Evolutionary conservation across 2,797 vertebrate genomes (phyloP), one percentile per base, ranked within the genome.

Genomic region (Catamblyrhynchus diadema): DNA sequence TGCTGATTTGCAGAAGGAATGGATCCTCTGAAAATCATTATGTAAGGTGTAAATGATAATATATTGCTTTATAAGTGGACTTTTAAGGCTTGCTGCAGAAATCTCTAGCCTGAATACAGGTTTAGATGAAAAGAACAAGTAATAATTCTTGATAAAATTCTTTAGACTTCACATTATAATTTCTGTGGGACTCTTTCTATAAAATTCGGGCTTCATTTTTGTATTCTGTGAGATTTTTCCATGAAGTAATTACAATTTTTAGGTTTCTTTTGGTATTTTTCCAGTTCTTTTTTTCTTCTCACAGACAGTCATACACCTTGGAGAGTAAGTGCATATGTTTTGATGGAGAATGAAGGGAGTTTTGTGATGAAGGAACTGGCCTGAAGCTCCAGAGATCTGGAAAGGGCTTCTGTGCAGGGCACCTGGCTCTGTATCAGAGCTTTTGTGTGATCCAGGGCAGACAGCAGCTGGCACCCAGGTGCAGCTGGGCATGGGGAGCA

Each of bases 81-180:
- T 69, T 86, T 12, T 59, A 54, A 81, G 65, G 35, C 42, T 91
- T 73, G 22, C 30, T 54, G 42, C 42, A 71, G 57, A 81, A 81
- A 14, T 33, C 15, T 71, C 14, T 44, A 62, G 41, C 14, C 56
- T 35, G 14, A 80, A 35, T 67, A 60, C 18, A 89, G 7, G 19
- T 87, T 67, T 77, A 18, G 13, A 57, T 48, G 35, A 81, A 90
- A 92, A 87, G 42, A 93, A 37, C 5, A 57, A 41, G 24, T 88
- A 74, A 51, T 57, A 56, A 47, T 74, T 80, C 16, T 41, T 81
- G 35, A 83, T 39, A 50, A 83, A 54, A 93, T 69, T 72, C 30
- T 61, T n/a, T 28, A 69, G 54, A 56, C 3, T 47, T 64, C 15
- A 28, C 47, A 10, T n/a, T 79, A 48, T 51, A 10, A 62, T 86